phyloP scores from a whole-genome alignment of 2,113 vertebrate species.

The Pedionomus torquatus region DNA sequence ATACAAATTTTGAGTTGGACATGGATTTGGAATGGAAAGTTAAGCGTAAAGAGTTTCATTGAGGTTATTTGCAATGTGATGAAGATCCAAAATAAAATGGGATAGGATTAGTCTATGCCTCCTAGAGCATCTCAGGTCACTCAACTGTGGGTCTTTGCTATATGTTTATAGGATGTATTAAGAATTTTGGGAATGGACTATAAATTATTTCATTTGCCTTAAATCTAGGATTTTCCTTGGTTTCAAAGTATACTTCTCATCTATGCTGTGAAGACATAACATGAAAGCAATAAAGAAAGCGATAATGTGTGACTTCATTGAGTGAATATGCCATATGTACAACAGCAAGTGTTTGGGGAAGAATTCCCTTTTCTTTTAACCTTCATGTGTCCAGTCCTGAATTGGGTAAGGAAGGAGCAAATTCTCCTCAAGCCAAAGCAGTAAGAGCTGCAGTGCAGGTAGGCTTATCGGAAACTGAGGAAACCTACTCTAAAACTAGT shows the following conservation, averaged over 20 bases:
- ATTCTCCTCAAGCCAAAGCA: not conserved
- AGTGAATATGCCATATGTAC: not conserved
- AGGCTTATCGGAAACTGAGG: not conserved
- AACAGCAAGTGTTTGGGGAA: not conserved
- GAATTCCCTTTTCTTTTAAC: not conserved
- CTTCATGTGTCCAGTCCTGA: not conserved
- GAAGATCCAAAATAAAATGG: not conserved
- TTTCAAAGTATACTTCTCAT: not conserved
- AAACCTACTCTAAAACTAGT: not conserved
- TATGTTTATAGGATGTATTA: not conserved
- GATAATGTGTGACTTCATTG: not conserved
- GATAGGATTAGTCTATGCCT: not conserved
- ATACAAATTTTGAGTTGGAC: not conserved
- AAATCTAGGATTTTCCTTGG: not conserved
- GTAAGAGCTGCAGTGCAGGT: not conserved
- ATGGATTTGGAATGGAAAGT: not conserved
- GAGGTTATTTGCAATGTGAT: not conserved
- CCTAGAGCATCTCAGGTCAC: not conserved
- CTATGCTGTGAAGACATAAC: not conserved
- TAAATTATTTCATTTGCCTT: not conserved
- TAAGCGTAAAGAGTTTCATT: not conserved
- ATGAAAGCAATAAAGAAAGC: not conserved
- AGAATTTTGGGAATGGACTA: not conserved
- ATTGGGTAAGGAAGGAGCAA: not conserved
- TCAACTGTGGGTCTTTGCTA: not conserved